phyloP scores from a whole-genome alignment of 37 sponge, comb jelly and placozoan species.

The Spongilla lacustris region DNA sequence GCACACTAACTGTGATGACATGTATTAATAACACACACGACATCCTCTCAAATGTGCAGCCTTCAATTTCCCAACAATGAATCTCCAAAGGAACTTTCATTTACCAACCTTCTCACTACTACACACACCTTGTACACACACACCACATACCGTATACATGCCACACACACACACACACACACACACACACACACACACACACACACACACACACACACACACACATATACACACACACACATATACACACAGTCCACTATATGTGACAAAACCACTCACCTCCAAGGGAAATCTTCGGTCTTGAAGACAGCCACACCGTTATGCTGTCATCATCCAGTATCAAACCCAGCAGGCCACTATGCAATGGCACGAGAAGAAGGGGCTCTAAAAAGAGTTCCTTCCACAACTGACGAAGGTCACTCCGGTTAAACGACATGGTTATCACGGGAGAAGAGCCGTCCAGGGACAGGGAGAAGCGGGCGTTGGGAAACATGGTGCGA shows the following conservation, averaged over 20 bases:
- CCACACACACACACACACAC: background rate
- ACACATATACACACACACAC: background rate
- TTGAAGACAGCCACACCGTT: conserved; percentile 38
- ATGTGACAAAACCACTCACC: background rate
- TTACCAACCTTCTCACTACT: no score
- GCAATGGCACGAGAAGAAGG: background rate
- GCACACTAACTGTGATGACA: no score
- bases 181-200: background rate
- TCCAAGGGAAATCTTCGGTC: background rate
- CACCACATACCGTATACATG: background rate
- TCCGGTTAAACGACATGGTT: conserved; percentile 9
- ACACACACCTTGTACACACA: background rate
- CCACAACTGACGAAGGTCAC: conserved; percentile 38
- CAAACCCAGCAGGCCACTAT: conserved; percentile 37
- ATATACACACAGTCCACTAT: background rate
- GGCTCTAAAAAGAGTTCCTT: conserved; percentile 14
- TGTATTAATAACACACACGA: no score
- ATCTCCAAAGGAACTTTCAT: no score
- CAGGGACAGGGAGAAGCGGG: conserved; percentile 30
- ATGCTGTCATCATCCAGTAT: conserved; percentile 6
- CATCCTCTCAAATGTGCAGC: no score
- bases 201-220: conserved; percentile 12
- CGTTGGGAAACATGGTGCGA: conserved; percentile 22
- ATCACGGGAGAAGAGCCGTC: conserved; percentile 25
- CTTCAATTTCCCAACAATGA: no score